Percentiles rank a stretch among this genome's conserved stretches.
These are phyloP conservation scores for Eciton burchellii DNA, from an alignment of 1,140 invertebrate species.

Conservation along the genomic window DNA sequence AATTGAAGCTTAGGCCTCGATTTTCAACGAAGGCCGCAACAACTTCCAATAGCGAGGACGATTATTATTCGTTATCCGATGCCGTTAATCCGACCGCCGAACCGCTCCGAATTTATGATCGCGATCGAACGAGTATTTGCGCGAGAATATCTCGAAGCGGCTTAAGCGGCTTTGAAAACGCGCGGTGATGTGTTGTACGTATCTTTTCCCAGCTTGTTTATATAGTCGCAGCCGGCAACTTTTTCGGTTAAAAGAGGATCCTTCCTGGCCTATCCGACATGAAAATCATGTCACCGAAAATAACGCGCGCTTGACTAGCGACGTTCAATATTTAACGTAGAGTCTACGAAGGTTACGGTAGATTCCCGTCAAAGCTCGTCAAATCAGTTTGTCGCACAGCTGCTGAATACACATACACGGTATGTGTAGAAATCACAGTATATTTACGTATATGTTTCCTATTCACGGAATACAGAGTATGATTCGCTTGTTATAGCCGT, in stretches of 20 bases:
- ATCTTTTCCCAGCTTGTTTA: constrained; percentile 29
- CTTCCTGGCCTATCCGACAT: not conserved
- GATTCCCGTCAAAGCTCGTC: constrained; percentile 14
- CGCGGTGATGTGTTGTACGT: constrained; percentile 5
- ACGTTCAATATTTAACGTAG: constrained; percentile 26
- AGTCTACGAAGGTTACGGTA: constrained; percentile 7
- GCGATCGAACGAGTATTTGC: constrained; percentile 62
- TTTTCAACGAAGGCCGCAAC: constrained; percentile 62
- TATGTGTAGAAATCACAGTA: too few species aligned
- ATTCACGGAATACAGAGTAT: not conserved
- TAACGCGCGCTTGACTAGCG: not conserved
- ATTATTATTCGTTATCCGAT: constrained; percentile 72
- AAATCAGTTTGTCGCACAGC: not conserved
- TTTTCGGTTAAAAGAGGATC: constrained; percentile 23
- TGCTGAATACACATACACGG: too few species aligned
- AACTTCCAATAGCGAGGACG: constrained; percentile 66
- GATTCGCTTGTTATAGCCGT: not conserved
- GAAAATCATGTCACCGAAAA: not conserved
- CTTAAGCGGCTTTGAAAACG: constrained; percentile 62
- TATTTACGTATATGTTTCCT: not conserved
- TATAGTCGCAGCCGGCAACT: not conserved
- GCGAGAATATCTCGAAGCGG: constrained; percentile 22
- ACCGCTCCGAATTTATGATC: constrained; percentile 49
- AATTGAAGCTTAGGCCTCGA: constrained; percentile 60
- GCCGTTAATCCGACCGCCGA: constrained; percentile 58